phyloP scores from a whole-genome alignment of 1,140 invertebrate genomes.

The Helicoverpa zea region DNA sequence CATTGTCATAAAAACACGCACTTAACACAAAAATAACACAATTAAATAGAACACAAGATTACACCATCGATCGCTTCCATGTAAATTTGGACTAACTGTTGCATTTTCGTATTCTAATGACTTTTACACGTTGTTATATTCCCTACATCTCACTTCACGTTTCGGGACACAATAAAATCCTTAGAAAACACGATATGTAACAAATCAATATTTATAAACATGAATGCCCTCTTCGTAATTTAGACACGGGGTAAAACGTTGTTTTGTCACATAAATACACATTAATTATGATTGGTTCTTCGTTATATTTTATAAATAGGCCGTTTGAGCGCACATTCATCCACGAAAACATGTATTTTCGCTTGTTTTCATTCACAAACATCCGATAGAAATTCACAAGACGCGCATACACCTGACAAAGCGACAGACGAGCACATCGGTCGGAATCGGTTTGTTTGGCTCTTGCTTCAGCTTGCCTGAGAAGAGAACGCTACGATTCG shows the following conservation, averaged over 20 bases:
- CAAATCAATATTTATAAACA: slow-evolving; percentile 87
- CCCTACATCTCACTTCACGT: slow-evolving; percentile 80
- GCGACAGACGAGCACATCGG: slow-evolving; percentile 67
- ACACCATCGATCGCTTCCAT: slow-evolving; percentile 69
- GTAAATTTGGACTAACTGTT: slow-evolving; percentile 72
- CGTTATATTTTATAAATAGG: slow-evolving; percentile 40
- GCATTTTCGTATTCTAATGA: slow-evolving; percentile 71
- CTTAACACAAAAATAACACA: slow-evolving; percentile 71
- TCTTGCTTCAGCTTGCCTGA: slow-evolving; percentile 7
- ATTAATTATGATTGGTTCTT: slow-evolving; percentile 51
- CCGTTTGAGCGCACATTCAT: slow-evolving; percentile 56
- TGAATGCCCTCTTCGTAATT: slow-evolving; percentile 49
- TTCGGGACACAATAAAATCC: slow-evolving; percentile 65
- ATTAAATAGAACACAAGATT: slow-evolving; percentile 67
- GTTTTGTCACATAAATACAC: slow-evolving; percentile 58
- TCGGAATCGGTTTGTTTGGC: slow-evolving; percentile 60
- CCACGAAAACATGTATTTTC: slow-evolving; percentile 61
- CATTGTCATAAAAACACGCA: slow-evolving; percentile 79
- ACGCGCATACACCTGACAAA: slow-evolving; percentile 57
- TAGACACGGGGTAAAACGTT: slow-evolving; percentile 58
- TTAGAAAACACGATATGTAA: slow-evolving; percentile 74
- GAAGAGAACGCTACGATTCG: slow-evolving; percentile 44
- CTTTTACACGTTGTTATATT: slow-evolving; percentile 60
- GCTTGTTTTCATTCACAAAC: slow-evolving; percentile 76
- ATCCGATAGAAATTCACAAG: slow-evolving; percentile 58